Evolutionary conservation across 2,797 vertebrate genomes (phyloP).

Genomic region (Myioborus miniatus): DNA sequence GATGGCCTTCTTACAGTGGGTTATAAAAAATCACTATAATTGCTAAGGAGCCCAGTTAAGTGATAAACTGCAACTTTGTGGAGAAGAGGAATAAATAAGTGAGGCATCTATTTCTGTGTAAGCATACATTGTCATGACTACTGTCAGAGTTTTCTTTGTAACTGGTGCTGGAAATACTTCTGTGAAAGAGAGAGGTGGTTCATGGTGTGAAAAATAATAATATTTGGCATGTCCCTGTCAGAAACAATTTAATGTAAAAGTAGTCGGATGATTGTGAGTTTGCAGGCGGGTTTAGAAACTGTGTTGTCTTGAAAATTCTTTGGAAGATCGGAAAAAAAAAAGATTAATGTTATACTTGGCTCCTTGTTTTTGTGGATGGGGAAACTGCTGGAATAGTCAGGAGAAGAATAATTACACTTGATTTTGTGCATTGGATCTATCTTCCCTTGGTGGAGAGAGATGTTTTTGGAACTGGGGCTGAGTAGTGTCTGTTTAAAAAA

Average conservation of each 20-base stretch:
- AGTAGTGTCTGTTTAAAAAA: constrained; percentile 46
- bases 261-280: background rate
- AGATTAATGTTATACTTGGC: constrained; percentile 29
- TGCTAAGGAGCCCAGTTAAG: background rate
- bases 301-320: constrained; percentile 41
- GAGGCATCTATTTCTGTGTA: constrained; percentile 32
- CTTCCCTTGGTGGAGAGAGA: constrained; percentile 9
- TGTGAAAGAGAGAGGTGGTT: constrained; percentile 14
- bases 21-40: background rate
- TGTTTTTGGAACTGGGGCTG: constrained; percentile 43
- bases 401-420: constrained; percentile 12
- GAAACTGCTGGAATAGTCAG: constrained; percentile 1
- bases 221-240: constrained; percentile 64
- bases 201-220: constrained; percentile 58
- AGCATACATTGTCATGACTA: constrained; percentile 42
- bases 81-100: constrained; percentile 22
- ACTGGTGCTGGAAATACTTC: constrained; percentile 24
- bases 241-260: constrained; percentile 42
- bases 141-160: constrained; percentile 48
- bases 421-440: constrained; percentile 44
- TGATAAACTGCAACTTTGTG: background rate
- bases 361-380: background rate
- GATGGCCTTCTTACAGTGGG: background rate
- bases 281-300: background rate
- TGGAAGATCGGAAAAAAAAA: background rate